Conservation (phyloP, 2,113 vertebrate genomes). For the Centropristis striata region DNA sequence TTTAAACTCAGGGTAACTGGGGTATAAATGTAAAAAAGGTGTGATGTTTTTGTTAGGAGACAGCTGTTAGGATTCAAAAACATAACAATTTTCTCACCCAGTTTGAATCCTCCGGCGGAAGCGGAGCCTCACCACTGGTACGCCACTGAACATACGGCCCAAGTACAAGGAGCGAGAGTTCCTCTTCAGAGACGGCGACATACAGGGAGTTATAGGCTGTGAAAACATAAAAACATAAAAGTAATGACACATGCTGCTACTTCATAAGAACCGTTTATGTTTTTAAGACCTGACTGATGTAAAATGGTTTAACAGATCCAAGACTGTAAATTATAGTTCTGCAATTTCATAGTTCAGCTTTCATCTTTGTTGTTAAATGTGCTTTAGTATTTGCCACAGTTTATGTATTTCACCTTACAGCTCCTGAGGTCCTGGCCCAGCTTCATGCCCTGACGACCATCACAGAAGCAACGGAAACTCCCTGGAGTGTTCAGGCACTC, state of each 20-base stretch:
- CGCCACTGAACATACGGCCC: slow-evolving; percentile 94
- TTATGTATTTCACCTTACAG: slow-evolving; percentile 90
- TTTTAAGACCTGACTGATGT: background rate
- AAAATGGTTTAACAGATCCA: background rate
- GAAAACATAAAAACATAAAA: slow-evolving; percentile 28
- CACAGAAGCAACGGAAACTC: slow-evolving; percentile 93
- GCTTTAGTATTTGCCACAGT: slow-evolving; percentile 9
- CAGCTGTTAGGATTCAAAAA: background rate
- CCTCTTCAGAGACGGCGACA: slow-evolving; percentile 87
- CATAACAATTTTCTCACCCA: slow-evolving; percentile 84
- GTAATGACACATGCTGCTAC: background rate
- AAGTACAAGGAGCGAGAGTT: slow-evolving; percentile 94
- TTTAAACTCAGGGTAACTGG: background rate
- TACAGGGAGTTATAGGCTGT: slow-evolving; percentile 90
- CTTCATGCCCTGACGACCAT: slow-evolving; percentile 93
- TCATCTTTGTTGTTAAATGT: too few species aligned
- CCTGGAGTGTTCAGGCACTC: slow-evolving; percentile 93
- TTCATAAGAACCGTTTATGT: background rate
- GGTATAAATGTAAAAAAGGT: background rate
- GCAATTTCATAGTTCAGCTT: too few species aligned
- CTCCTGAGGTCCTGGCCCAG: slow-evolving; percentile 89
- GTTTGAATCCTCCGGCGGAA: slow-evolving; percentile 92
- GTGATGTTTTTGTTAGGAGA: too few species aligned
- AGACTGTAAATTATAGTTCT: background rate
- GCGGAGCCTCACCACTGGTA: slow-evolving; percentile 91